Percentiles rank a stretch among this genome's conserved stretches.
phyloP scores from a whole-genome alignment of 92 coral and sea anemone species.

The Pocillopora meandrina region DNA sequence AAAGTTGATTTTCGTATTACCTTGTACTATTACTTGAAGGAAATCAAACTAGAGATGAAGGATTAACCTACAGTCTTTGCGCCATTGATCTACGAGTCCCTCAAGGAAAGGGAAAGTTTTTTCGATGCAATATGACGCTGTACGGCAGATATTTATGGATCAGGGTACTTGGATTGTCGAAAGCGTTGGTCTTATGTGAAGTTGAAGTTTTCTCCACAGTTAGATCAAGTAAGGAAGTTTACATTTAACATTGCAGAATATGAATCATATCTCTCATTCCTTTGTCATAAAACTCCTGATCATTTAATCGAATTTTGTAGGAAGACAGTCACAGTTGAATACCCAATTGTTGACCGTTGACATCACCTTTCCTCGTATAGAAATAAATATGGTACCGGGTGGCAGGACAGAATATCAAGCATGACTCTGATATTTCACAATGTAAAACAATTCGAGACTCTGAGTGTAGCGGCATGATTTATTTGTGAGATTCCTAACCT shows the following conservation, averaged over 20 bases:
- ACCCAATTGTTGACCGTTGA: too few species aligned
- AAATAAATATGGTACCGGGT: too few species aligned
- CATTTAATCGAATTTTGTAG: too few species aligned
- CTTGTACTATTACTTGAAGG: neutral
- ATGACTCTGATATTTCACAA: too few species aligned
- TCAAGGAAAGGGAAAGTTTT: rapidly evolving
- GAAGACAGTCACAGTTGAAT: too few species aligned
- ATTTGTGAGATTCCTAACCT: too few species aligned
- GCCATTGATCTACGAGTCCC: neutral
- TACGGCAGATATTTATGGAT: constrained; percentile 4
- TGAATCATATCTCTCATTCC: neutral
- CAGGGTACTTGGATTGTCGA: neutral
- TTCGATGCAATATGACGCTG: neutral
- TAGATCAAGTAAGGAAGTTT: neutral
- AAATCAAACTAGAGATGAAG: neutral
- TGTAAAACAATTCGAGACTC: too few species aligned
- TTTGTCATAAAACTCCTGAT: neutral
- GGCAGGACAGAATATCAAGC: too few species aligned
- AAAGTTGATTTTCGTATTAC: too few species aligned
- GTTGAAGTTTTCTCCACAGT: neutral
- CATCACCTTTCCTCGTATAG: too few species aligned
- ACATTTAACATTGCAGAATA: neutral
- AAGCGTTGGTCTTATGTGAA: neutral
- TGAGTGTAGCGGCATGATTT: too few species aligned
- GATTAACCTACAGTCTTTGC: neutral